phyloP scores from a whole-genome alignment of 1,140 invertebrate genomes.

The Drosophila elegans region DNA sequence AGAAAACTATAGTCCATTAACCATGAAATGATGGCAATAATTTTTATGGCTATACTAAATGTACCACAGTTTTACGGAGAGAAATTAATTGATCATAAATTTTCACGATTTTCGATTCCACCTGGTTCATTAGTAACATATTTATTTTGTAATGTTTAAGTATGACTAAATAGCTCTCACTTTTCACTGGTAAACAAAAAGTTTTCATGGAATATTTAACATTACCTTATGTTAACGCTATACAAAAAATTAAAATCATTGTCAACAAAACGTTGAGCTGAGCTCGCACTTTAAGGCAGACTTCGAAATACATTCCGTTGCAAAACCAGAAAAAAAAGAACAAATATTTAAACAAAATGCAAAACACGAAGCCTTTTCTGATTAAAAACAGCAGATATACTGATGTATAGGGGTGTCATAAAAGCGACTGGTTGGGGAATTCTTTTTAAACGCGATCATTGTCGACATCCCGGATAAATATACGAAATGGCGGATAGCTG shows the following conservation, averaged over 20 bases:
- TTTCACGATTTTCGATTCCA: neutral
- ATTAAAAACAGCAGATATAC: constrained; percentile 49
- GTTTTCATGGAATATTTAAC: constrained; percentile 35
- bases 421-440: constrained; percentile 21
- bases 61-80: no score
- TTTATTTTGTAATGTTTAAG: constrained; percentile 5
- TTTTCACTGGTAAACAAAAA: constrained; percentile 24
- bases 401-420: constrained; percentile 34
- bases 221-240: no score
- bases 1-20: neutral
- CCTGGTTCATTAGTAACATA: neutral
- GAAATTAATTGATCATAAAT: no score
- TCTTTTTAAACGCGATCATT: constrained; percentile 21
- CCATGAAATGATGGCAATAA: neutral
- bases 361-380: constrained; percentile 58
- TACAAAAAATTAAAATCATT: constrained; percentile 59
- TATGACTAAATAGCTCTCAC: constrained; percentile 8
- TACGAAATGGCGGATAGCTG: neutral
- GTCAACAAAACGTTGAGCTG: constrained; percentile 67
- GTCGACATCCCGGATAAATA: constrained; percentile 19
- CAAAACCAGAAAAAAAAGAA: constrained; percentile 48
- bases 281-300: constrained; percentile 46
- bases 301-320: constrained; percentile 64
- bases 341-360: constrained; percentile 70
- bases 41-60: no score